phyloP scores from a whole-genome alignment of 1,140 invertebrate species.

The Ladona fulva region DNA sequence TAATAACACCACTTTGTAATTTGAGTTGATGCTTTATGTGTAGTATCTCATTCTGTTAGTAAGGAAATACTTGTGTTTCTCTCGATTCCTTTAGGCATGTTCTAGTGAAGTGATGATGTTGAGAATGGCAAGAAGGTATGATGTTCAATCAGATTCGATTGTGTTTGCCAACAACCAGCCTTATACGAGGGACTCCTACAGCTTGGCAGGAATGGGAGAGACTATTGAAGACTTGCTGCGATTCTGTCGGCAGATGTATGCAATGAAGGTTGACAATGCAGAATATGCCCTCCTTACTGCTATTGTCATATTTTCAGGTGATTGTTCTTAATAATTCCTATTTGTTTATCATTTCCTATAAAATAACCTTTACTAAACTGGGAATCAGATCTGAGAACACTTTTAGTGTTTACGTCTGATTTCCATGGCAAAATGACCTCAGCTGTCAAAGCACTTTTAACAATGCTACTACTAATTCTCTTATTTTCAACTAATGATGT shows the following conservation, averaged over 20 bases:
- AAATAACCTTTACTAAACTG: no score
- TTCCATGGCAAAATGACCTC: no score
- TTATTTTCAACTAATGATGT: no score
- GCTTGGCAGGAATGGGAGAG: slow-evolving; percentile 80
- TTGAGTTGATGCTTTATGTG: neutral
- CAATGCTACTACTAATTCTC: no score
- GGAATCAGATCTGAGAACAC: no score
- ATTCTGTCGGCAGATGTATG: slow-evolving; percentile 86
- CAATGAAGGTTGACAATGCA: slow-evolving; percentile 90
- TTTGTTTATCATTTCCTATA: neutral
- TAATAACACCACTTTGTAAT: no score
- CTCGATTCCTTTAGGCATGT: slow-evolving; percentile 58
- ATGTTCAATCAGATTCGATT: slow-evolving; percentile 83
- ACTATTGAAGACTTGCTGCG: slow-evolving; percentile 84
- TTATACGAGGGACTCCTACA: slow-evolving; percentile 85
- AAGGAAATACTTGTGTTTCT: slow-evolving; percentile 12
- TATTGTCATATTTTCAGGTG: slow-evolving; percentile 96
- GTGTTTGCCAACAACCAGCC: slow-evolving; percentile 93
- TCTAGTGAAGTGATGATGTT: slow-evolving; percentile 98
- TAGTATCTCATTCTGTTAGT: neutral
- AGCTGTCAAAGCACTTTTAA: no score
- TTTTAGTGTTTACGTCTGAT: no score
- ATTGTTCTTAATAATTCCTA: slow-evolving; percentile 24
- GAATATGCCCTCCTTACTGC: slow-evolving; percentile 94
- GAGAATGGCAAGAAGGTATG: slow-evolving; percentile 87